A percentile compares a stretch with the other conserved stretches of the same genome.
phyloP scores from a whole-genome alignment of 2,113 vertebrate species.

The Microtus oregoni region DNA sequence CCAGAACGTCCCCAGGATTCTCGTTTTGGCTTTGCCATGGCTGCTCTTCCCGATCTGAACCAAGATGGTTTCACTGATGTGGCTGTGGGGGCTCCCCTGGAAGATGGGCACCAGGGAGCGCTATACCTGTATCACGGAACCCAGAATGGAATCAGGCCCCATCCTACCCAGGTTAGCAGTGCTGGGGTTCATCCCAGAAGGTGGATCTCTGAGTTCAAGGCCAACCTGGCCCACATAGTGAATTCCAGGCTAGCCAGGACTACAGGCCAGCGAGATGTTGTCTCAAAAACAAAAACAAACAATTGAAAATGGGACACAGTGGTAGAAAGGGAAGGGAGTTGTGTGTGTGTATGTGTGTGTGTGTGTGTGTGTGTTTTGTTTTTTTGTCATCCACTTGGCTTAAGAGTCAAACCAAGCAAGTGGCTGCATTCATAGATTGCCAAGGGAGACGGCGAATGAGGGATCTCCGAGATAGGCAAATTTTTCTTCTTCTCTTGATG shows the following conservation, averaged over 20 bases:
- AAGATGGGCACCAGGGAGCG: conserved; percentile 94
- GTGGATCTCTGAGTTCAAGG: background rate
- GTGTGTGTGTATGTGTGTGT: background rate
- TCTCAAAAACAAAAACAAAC: background rate
- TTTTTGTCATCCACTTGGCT: background rate
- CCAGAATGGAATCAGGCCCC: conserved; percentile 46
- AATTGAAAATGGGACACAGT: background rate
- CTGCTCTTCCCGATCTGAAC: conserved; percentile 92
- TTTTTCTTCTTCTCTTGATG: background rate
- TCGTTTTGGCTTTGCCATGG: conserved; percentile 94
- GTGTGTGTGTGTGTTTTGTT: background rate
- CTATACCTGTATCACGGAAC: conserved; percentile 93
- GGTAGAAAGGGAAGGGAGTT: background rate
- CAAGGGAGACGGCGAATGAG: background rate
- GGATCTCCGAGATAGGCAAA: background rate
- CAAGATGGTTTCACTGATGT: conserved; percentile 92
- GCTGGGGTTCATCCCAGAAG: background rate
- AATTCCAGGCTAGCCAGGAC: background rate
- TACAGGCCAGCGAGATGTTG: background rate
- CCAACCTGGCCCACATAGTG: background rate
- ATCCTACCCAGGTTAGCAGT: conserved; percentile 72
- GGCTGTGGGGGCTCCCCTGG: conserved; percentile 94
- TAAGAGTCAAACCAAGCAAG: background rate
- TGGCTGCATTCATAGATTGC: background rate
- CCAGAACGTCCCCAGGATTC: conserved; percentile 90